phyloP scores from a whole-genome alignment of 2,113 vertebrate genomes.

The Peucedramus taeniatus region DNA sequence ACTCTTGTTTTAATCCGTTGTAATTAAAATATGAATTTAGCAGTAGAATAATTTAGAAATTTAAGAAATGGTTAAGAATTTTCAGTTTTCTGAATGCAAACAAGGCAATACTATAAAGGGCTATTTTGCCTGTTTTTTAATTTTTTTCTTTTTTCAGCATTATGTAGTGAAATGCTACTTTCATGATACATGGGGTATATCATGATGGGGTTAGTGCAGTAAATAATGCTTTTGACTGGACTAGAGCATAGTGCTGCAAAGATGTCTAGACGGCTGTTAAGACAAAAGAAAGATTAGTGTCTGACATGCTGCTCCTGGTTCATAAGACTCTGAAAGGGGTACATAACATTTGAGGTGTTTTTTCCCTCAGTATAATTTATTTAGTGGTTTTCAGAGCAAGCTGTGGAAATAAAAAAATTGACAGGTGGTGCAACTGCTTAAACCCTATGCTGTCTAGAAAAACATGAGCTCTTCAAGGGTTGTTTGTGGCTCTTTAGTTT shows the following conservation, averaged over 20 bases:
- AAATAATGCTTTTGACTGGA: neutral
- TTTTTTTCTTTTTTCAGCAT: neutral
- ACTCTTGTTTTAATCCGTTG: neutral
- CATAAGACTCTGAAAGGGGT: neutral
- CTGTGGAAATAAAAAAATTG: neutral
- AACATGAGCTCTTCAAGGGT: neutral
- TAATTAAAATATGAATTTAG: neutral
- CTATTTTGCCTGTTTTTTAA: neutral
- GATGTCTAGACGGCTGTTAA: neutral
- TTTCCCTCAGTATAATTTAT: neutral
- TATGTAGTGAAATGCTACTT: neutral
- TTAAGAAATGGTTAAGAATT: neutral
- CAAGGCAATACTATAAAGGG: neutral
- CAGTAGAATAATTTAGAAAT: neutral
- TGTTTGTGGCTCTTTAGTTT: neutral
- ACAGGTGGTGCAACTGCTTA: neutral
- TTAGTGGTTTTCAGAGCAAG: neutral
- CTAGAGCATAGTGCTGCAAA: neutral
- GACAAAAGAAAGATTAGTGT: neutral
- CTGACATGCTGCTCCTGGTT: neutral
- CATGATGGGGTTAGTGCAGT: neutral
- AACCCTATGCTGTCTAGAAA: neutral
- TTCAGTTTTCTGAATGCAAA: neutral
- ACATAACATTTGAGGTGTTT: neutral
- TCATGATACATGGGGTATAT: neutral